Evolutionary conservation across 2,797 vertebrate genomes (phyloP).

Genomic region (Syngnathus acus): DNA sequence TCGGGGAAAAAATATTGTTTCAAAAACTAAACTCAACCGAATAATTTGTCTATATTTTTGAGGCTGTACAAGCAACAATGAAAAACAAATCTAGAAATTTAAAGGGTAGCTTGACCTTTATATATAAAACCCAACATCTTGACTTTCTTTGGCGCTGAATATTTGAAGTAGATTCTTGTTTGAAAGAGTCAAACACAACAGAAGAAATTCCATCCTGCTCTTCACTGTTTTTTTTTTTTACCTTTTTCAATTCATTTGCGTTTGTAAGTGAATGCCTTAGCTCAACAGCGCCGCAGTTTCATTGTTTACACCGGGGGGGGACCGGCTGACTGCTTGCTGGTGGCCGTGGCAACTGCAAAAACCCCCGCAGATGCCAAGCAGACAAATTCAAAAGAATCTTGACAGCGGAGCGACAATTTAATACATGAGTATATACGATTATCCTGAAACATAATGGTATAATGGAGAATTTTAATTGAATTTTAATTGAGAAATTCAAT

Average conservation of each 20-base stretch:
- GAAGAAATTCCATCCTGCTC: not conserved
- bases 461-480: too few relatives aligned
- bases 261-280: constrained; percentile 3
- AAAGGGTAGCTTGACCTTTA: too few relatives aligned
- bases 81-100: too few relatives aligned
- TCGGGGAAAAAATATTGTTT: too few relatives aligned
- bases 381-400: not conserved
- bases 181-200: not conserved
- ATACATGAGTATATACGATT: not conserved
- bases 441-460: not conserved
- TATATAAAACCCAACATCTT: too few relatives aligned
- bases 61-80: not conserved
- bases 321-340: not conserved
- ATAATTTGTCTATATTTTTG: too few relatives aligned
- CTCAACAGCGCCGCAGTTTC: not conserved
- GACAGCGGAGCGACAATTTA: not conserved
- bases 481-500: too few relatives aligned
- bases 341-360: not conserved
- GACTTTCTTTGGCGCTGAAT: not conserved
- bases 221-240: not conserved
- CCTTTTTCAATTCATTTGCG: not conserved
- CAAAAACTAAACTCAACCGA: too few relatives aligned
- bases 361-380: not conserved
- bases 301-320: not conserved
- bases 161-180: not conserved